Evolutionary conservation across 2,888 invertebrate species (phyloP), one percentile per base, ranked within the genome.

Genomic region (Pseudoips prasinana): DNA sequence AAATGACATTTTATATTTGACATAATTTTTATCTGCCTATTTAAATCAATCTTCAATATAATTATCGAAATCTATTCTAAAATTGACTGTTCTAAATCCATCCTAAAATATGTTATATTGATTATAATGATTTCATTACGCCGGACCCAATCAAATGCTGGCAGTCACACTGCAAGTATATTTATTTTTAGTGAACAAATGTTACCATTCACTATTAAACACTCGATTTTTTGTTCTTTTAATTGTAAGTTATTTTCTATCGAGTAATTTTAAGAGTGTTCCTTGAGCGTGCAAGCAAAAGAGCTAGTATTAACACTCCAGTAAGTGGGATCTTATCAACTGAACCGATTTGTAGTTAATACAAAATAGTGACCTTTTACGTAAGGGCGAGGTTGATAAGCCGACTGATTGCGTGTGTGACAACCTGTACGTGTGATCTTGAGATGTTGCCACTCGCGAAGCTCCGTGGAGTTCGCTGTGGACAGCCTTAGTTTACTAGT

Each of bases 131-230:
- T 52, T 45, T 32, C 38, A 45, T 40, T 33, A 46, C 39, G 40
- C 46, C 41, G 42, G 42, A 52, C 39, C 47, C 51, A 50, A 45
- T 49, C 42, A 49, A 52, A 36, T 47, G 24, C 42, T 40, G 40
- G 35, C 58, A 41, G 46, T 50, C 27, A 50, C 6, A 51, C 38
- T 55, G 54, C 29, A 23, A 17, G 39, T 38, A 60, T 59, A 55
- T 66, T 70, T 73, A 73, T 69, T 71, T 71, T 81, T 84, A 85
- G 84, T 83, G 83, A 84, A 84, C 80, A 79, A 83, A 79, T 84
- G 86, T 87, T 86, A 87, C 86, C 86, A 86, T 82, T 82, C 84
- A 83, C 81, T 83, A 76, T 65, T 71, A 76, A 75, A 69, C 81
- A 78, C 73, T 74, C 71, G 66, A 73, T 68, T 65, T 59, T 64